Conservation (phyloP, 1,140 invertebrate species). For the Scaptomyza montana region DNA sequence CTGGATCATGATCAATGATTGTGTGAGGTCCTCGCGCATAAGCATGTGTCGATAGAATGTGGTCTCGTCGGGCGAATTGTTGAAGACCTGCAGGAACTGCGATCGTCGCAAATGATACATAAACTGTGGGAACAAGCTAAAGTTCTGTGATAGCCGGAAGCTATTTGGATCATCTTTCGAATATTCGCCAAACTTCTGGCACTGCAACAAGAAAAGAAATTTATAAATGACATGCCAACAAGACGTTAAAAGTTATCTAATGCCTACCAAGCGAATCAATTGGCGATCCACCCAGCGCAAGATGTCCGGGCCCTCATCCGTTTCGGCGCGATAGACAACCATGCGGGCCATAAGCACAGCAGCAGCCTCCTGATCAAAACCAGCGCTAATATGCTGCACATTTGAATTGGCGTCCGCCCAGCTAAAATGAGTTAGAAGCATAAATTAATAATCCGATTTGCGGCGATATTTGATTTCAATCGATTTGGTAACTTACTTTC, state of each 20-base stretch:
- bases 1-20: slow-evolving; percentile 99
- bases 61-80: slow-evolving; percentile 99
- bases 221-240: too few species aligned
- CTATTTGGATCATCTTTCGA: slow-evolving; percentile 98
- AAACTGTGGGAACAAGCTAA: slow-evolving; percentile 99
- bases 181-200: slow-evolving; percentile 99
- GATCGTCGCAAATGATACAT: slow-evolving; percentile 99
- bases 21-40: slow-evolving; percentile 97
- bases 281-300: slow-evolving; percentile 99
- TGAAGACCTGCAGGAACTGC: slow-evolving; percentile 99
- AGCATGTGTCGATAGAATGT: slow-evolving; percentile 99
- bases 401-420: slow-evolving; percentile 93
- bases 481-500: slow-evolving; percentile 88
- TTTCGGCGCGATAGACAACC: slow-evolving; percentile 97
- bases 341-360: slow-evolving; percentile 98
- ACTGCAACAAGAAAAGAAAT: slow-evolving; percentile 86
- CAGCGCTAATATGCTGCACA: slow-evolving; percentile 92
- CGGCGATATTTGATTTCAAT: not conserved
- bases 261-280: slow-evolving; percentile 95
- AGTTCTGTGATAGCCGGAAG: slow-evolving; percentile 97
- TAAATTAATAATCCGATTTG: too few species aligned
- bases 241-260: too few species aligned
- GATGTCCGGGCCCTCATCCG: slow-evolving; percentile 98
- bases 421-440: slow-evolving; percentile 78
- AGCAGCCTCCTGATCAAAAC: slow-evolving; percentile 99